A percentile compares a stretch with the other conserved stretches of the same genome.
phyloP scores from a whole-genome alignment of 2,797 vertebrate species.

The Urosaurus nigricauda region DNA sequence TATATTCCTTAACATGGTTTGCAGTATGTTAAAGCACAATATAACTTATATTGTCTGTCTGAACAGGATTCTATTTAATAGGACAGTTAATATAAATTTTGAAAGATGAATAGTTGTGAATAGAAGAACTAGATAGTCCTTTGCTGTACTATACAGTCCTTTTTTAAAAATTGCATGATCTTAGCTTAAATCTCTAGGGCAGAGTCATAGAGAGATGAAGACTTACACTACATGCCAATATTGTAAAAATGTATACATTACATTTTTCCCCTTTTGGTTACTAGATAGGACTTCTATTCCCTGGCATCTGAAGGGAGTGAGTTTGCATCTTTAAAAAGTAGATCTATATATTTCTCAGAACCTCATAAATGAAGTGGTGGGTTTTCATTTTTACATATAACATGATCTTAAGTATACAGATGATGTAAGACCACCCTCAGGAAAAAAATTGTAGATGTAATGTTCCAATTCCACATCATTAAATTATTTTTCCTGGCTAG shows the following conservation, averaged over 20 bases:
- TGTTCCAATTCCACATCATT: background rate
- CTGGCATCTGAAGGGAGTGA: background rate
- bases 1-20: constrained; percentile 49
- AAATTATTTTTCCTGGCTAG: background rate
- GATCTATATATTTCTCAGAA: background rate
- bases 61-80: background rate
- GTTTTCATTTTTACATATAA: background rate
- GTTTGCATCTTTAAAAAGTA: background rate
- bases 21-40: constrained; percentile 19
- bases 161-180: background rate
- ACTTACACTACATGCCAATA: background rate
- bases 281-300: background rate
- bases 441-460: background rate
- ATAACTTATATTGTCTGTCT: constrained; percentile 14
- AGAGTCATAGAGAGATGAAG: background rate
- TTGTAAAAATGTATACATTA: background rate
- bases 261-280: background rate
- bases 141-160: background rate
- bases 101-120: background rate
- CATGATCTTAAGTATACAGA: background rate
- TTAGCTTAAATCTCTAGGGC: background rate
- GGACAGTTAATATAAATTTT: constrained; percentile 37
- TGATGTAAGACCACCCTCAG: background rate
- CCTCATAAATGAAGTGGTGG: background rate
- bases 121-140: background rate